phyloP scores from a whole-genome alignment of 1,140 invertebrate species.

The Araneus ventricosus region DNA sequence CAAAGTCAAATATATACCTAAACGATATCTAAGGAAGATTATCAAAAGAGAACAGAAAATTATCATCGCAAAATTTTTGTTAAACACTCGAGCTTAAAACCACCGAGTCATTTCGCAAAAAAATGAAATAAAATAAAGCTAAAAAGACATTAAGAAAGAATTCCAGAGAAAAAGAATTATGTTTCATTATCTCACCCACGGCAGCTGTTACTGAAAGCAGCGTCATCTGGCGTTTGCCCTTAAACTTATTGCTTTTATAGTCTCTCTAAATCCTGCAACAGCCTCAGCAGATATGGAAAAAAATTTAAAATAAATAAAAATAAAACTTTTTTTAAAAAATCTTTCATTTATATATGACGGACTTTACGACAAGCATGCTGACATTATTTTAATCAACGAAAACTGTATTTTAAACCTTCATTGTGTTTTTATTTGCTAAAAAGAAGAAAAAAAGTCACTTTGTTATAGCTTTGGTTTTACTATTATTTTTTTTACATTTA shows the following conservation, averaged over 20 bases:
- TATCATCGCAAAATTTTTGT: not conserved
- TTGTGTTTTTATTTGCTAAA: not conserved
- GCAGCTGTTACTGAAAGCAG: conserved; percentile 50
- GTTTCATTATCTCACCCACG: conserved; percentile 31
- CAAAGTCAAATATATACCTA: conserved; percentile 7
- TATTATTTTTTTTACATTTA: not conserved
- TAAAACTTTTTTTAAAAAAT: conserved; percentile 12
- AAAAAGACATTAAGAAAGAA: not conserved
- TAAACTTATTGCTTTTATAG: conserved; percentile 23
- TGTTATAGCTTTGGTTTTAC: not conserved
- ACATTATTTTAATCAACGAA: conserved; percentile 51
- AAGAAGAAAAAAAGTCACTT: not conserved
- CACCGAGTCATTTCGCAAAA: conserved; percentile 12
- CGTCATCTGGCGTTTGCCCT: conserved; percentile 40
- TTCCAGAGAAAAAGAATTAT: conserved; percentile 9
- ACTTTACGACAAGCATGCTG: conserved; percentile 38
- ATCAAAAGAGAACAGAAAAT: not conserved
- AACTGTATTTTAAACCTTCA: not conserved
- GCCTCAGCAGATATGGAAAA: not conserved
- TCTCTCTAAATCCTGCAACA: not conserved
- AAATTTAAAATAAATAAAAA: not conserved
- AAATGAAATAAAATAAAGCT: conserved; percentile 7
- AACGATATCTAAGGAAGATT: not conserved
- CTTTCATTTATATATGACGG: conserved; percentile 30
- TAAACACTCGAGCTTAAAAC: not conserved